A percentile compares a stretch with the other conserved stretches of the same genome.
phyloP scores from a whole-genome alignment of 2,113 vertebrate genomes.

The Psittacula cyanocephala region DNA sequence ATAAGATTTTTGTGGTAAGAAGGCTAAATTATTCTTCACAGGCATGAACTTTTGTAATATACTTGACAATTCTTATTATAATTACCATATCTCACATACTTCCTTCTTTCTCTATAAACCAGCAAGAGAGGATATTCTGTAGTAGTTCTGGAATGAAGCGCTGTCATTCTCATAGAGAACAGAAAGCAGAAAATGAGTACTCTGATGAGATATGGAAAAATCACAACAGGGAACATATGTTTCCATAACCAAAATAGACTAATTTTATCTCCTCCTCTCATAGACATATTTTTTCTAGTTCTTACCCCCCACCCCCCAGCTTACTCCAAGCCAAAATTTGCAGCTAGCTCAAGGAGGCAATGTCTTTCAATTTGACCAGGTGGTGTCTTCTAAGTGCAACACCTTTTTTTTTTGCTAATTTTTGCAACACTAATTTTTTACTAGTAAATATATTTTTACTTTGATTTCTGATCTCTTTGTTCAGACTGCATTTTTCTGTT shows the following conservation, averaged over 20 bases:
- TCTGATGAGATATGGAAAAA: background rate
- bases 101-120: background rate
- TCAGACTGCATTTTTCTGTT: background rate
- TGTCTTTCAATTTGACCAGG: background rate
- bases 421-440: too few relatives aligned
- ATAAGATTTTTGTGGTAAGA: background rate
- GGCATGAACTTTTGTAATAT: constrained; percentile 4
- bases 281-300: background rate
- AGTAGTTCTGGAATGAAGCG: background rate
- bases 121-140: background rate
- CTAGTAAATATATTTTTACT: background rate
- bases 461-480: background rate
- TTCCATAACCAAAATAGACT: background rate
- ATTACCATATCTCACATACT: background rate
- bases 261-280: background rate
- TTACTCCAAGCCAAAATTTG: background rate
- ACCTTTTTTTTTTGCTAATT: too few relatives aligned
- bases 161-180: background rate
- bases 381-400: background rate
- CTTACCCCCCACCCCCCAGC: background rate
- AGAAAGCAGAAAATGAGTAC: background rate
- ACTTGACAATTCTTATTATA: constrained; percentile 11
- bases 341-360: background rate
- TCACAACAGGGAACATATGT: background rate
- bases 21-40: constrained; percentile 1